Base-by-base conservation (phyloP, 2,888 invertebrate genomes). In the Osmoderma eremita region DNA sequence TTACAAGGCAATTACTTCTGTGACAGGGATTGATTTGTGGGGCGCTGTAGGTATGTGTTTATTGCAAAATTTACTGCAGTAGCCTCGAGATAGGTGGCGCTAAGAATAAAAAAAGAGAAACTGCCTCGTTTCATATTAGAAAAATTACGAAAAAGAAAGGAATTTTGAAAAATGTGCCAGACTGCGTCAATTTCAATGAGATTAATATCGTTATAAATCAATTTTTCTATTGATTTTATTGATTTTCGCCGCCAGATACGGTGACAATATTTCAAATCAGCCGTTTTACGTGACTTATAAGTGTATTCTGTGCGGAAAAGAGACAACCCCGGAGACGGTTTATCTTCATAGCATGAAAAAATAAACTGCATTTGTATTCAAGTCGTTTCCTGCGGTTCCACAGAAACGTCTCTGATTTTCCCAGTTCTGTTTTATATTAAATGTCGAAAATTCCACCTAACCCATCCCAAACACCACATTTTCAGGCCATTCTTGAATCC, bases 61-160 rank as follows among this genome's bases (percentile, higher is more conserved):
- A 58, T 58, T 58, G 58, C 42, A 58, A 58, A 58, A 58, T 58
- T 58, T 58, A 58, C 58, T 58, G 58, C 58, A 58, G 58, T 42
- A 4, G 42, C 2, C 20, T 17, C 42, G 13, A 15, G 58, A 10
- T 58, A 39, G 39, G 42, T 58, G 24, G 45, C 45, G 58, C 17
- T 45, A 58, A 58, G 42, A 30, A 45, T 1, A 6, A 30, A 30
- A 58, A 58, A 58, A 20, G n/a, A 58, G 15, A 45, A 45, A 17
- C 42, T 58, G 24, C 45, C 42, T 30, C 58, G 45, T 58, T 45
- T 42, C 22, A 42, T 42, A 58, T 58, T 45, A 24, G 58, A 58
- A 58, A 45, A 58, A 58, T 58, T 45, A 45, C 45, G 13, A 30
- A 58, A 58, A 58, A 58, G 42, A 58, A 58, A 58, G 58, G 22